Conservation (phyloP, 30 jellyfish, hydroid and myxozoan species). For the Nemopilema nomurai region DNA sequence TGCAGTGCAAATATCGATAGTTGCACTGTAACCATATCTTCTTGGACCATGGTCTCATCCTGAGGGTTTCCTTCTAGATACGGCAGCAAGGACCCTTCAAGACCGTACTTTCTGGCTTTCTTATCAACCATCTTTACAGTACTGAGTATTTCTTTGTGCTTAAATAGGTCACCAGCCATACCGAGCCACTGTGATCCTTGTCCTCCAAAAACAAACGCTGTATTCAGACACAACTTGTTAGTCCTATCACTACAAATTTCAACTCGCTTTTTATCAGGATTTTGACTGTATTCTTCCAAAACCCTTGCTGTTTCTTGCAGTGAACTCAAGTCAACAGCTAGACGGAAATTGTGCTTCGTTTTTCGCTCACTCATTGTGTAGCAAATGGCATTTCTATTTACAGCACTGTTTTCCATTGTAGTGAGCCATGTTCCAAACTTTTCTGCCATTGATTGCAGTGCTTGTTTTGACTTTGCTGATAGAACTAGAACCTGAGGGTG, state of each 20-base stretch:
- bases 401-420: conserved; percentile 32
- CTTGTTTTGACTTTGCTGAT: conserved; percentile 59
- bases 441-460: conserved; percentile 22
- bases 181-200: conserved; percentile 85
- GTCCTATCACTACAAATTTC: conserved; percentile 27
- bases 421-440: conserved; percentile 51
- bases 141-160: conserved; percentile 1
- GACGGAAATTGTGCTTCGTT: conserved; percentile 43
- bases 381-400: conserved; percentile 12
- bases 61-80: conserved; percentile 33
- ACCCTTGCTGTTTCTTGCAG: conserved; percentile 18
- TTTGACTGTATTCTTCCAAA: conserved; percentile 14
- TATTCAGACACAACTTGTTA: neutral
- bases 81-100: conserved; percentile 38
- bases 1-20: conserved; percentile 68
- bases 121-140: conserved; percentile 25
- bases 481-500: conserved; percentile 19
- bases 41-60: conserved; percentile 1
- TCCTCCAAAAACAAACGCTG: conserved; percentile 73
- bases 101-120: conserved; percentile 40
- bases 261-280: conserved; percentile 1
- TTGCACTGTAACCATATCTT: conserved; percentile 59
- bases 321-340: conserved; percentile 26
- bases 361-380: conserved; percentile 54
- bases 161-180: conserved; percentile 59